Percentiles rank a stretch among this genome's conserved stretches.
Evolutionary conservation across 2,797 vertebrate species (phyloP).

Genomic region (Danio jaintianensis): DNA sequence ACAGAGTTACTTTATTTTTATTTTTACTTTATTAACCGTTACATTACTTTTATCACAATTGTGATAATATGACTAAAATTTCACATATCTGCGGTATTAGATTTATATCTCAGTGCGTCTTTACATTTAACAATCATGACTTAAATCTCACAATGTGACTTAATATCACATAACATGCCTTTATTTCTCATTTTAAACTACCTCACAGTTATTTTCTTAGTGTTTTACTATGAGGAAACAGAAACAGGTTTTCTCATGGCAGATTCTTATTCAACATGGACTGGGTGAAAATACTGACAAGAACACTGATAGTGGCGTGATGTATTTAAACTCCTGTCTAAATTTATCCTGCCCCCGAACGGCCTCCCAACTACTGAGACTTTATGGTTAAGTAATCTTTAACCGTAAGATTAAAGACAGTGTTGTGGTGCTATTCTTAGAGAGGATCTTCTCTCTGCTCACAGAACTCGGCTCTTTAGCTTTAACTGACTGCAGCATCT

Average conservation of each 20-base stretch:
- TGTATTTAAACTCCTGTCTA: slow-evolving; percentile 44
- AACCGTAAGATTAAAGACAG: slow-evolving; percentile 58
- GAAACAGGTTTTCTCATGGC: neutral
- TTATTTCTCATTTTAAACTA: neutral
- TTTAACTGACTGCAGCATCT: slow-evolving; percentile 13
- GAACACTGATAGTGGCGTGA: neutral
- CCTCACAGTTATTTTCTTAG: neutral
- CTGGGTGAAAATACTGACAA: neutral
- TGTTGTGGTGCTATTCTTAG: slow-evolving; percentile 31
- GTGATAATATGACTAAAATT: too few relatives aligned
- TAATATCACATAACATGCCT: neutral
- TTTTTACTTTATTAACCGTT: too few relatives aligned
- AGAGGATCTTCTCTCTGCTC: slow-evolving; percentile 27
- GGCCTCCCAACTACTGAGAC: slow-evolving; percentile 37
- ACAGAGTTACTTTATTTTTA: too few relatives aligned
- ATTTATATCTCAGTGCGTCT: neutral
- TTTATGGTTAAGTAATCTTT: slow-evolving; percentile 57
- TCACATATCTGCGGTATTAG: too few relatives aligned
- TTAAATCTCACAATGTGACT: neutral
- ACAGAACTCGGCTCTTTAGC: slow-evolving; percentile 5
- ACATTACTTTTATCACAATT: neutral
- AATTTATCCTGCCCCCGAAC: slow-evolving; percentile 36
- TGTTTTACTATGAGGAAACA: neutral
- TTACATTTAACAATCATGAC: neutral
- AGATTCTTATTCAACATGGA: neutral